phyloP scores from a whole-genome alignment of 2,797 vertebrate species.

The Gymnoscopelus microlampas region DNA sequence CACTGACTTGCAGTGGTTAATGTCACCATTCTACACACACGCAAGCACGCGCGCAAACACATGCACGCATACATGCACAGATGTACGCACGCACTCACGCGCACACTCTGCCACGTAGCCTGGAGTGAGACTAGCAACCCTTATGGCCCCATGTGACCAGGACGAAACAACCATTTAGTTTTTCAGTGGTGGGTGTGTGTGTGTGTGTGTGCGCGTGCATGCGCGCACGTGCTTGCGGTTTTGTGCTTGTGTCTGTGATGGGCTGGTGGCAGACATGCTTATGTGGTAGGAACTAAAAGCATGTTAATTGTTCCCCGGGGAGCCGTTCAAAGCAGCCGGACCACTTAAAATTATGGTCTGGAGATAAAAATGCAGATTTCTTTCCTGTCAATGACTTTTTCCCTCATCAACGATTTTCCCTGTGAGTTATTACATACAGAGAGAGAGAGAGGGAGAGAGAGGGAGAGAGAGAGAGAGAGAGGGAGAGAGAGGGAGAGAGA shows the following conservation, averaged over 20 bases:
- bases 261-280: slow-evolving; percentile 71
- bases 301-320: slow-evolving; percentile 84
- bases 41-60: no score
- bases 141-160: no score
- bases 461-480: not conserved
- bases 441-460: not conserved
- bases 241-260: slow-evolving; percentile 53
- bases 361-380: slow-evolving; percentile 77
- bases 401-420: slow-evolving; percentile 54
- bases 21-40: no score
- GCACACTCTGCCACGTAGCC: not conserved
- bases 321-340: slow-evolving; percentile 69
- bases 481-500: not conserved
- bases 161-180: no score
- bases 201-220: no score
- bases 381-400: slow-evolving; percentile 59
- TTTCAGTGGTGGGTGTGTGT: not conserved
- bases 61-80: no score
- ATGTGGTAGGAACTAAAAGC: slow-evolving; percentile 82
- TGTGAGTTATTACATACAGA: slow-evolving; percentile 63
- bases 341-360: slow-evolving; percentile 73
- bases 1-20: no score
- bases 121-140: no score
- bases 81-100: not conserved
- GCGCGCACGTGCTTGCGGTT: not conserved